phyloP scores from a whole-genome alignment of 2,797 vertebrate genomes.

The Poliocrania exsul region DNA sequence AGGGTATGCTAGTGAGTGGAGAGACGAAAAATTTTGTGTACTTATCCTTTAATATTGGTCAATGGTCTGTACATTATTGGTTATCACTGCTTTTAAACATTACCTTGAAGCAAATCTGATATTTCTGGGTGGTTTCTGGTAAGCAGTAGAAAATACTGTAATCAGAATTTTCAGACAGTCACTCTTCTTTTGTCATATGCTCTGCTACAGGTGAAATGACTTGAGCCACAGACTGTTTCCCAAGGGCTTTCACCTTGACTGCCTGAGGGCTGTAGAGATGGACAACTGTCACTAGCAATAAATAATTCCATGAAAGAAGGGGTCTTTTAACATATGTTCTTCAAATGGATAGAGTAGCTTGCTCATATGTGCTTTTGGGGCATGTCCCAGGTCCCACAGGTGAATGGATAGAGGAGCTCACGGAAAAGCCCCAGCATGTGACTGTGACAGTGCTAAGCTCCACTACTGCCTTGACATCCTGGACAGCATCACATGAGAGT shows the following conservation, averaged over 20 bases:
- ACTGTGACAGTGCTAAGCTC: conserved; percentile 84
- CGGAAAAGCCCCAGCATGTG: conserved; percentile 86
- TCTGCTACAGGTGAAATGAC: neutral
- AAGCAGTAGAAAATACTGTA: neutral
- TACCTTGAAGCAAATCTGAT: neutral
- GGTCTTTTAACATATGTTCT: rapidly evolving
- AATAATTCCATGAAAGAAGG: neutral
- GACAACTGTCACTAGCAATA: neutral
- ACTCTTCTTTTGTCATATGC: rapidly evolving
- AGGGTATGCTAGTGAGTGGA: neutral
- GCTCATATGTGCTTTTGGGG: neutral
- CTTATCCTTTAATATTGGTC: neutral
- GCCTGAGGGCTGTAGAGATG: neutral
- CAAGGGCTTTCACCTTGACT: neutral
- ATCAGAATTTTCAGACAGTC: neutral
- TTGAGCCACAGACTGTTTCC: neutral
- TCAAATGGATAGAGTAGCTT: neutral
- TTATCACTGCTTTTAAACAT: neutral
- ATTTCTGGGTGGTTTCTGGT: neutral
- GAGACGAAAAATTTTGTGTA: neutral
- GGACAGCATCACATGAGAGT: conserved; percentile 79
- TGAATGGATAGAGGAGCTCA: conserved; percentile 88
- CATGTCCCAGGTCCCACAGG: conserved; percentile 78
- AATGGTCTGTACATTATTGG: neutral
- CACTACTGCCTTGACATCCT: conserved; percentile 86